phyloP scores from a whole-genome alignment of 2,888 invertebrate species.

The Tenthredo amoena region DNA sequence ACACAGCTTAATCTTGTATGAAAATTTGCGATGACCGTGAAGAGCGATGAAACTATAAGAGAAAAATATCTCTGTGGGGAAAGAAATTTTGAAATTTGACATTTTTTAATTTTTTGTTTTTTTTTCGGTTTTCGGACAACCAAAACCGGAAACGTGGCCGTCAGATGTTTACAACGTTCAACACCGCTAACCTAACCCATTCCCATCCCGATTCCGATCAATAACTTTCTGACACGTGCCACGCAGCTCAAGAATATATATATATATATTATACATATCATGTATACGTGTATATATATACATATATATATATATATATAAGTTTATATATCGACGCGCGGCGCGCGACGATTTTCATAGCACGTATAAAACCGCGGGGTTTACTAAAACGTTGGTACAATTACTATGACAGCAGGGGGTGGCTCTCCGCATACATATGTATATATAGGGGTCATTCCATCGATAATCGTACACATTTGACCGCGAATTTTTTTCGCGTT shows the following conservation, averaged over 20 bases:
- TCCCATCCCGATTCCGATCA: slow-evolving; percentile 48
- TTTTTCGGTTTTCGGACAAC: not conserved
- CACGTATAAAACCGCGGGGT: not conserved
- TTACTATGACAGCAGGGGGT: not conserved
- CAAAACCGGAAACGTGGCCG: not conserved
- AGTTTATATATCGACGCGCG: slow-evolving; percentile 17
- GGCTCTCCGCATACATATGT: not conserved
- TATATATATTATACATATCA: not conserved
- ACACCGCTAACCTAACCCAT: slow-evolving; percentile 42
- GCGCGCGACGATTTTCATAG: slow-evolving; percentile 30
- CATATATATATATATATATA: not conserved
- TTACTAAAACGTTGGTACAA: not conserved
- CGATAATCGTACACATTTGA: too few species aligned
- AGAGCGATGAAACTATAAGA: too few species aligned
- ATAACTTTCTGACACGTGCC: slow-evolving; percentile 52
- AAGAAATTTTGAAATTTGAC: too few species aligned
- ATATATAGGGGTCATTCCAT: not conserved
- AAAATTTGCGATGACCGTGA: too few species aligned
- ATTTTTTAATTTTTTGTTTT: not conserved
- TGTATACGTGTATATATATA: not conserved
- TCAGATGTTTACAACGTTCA: slow-evolving; percentile 42
- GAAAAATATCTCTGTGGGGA: too few species aligned
- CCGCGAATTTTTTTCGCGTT: too few species aligned
- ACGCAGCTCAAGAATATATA: slow-evolving; percentile 1
- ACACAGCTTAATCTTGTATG: too few species aligned